Evolutionary conservation across 2,113 vertebrate genomes (phyloP).

Genomic region (Bos indicus): DNA sequence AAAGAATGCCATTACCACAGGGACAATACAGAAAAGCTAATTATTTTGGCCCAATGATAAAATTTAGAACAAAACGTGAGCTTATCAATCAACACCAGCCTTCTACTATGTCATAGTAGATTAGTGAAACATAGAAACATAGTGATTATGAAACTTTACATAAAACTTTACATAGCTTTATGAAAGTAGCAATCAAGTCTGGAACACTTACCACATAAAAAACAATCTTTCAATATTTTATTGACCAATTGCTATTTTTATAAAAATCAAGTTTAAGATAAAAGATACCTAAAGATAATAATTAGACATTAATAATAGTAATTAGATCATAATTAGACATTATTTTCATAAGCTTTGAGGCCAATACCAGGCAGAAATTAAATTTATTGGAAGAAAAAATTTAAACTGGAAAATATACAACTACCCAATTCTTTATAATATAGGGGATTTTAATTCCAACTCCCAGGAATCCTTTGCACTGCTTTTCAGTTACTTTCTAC

Average conservation of each 20-base stretch:
- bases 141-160: not conserved
- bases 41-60: not conserved
- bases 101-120: not conserved
- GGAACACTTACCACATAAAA: not conserved
- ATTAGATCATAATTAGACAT: not conserved
- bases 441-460: not conserved
- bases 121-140: not conserved
- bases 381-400: not conserved
- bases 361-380: not conserved
- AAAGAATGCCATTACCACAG: not conserved
- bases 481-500: not conserved
- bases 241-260: not conserved
- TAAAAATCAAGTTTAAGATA: not conserved
- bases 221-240: constrained; percentile 16
- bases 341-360: not conserved
- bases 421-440: not conserved
- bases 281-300: not conserved
- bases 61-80: not conserved
- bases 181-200: not conserved
- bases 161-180: not conserved
- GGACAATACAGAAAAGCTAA: not conserved
- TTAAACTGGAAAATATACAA: not conserved
- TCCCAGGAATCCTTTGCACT: not conserved
- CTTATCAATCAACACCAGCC: not conserved
- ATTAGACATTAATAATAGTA: not conserved